phyloP scores from a whole-genome alignment of 2,113 vertebrate species.

The Falco punctatus region DNA sequence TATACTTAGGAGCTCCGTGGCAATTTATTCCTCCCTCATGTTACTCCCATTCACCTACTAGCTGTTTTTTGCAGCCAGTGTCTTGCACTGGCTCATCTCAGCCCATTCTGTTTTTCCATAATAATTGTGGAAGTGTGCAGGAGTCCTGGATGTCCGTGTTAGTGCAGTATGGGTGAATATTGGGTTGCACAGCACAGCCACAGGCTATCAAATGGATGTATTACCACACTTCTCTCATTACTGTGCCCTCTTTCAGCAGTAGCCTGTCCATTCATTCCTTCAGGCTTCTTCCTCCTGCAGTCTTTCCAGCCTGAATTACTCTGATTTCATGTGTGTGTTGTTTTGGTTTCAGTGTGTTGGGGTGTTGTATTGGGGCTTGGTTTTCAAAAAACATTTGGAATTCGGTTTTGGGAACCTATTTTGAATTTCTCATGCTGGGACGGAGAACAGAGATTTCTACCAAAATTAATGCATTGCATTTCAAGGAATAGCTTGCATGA shows the following conservation, averaged over 20 bases:
- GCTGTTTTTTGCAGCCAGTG: background rate
- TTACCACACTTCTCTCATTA: background rate
- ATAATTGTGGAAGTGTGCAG: background rate
- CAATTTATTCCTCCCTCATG: background rate
- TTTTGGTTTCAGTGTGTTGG: background rate
- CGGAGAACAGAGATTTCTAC: background rate
- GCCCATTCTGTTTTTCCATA: background rate
- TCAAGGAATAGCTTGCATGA: background rate
- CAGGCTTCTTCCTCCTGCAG: background rate
- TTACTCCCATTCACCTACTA: background rate
- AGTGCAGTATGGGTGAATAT: background rate
- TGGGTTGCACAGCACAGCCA: background rate
- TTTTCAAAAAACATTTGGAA: background rate
- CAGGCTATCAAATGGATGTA: background rate
- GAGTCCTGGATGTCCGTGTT: background rate
- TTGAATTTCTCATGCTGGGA: background rate
- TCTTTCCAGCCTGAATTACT: background rate
- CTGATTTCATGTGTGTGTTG: background rate
- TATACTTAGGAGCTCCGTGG: background rate
- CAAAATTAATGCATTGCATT: background rate
- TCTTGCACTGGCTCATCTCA: background rate
- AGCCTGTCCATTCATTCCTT: background rate
- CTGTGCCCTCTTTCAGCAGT: background rate
- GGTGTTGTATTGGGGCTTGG: background rate
- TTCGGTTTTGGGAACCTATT: background rate